Conservation (phyloP, 2,888 invertebrate genomes). For the Rhopalosiphum nymphaeae region DNA sequence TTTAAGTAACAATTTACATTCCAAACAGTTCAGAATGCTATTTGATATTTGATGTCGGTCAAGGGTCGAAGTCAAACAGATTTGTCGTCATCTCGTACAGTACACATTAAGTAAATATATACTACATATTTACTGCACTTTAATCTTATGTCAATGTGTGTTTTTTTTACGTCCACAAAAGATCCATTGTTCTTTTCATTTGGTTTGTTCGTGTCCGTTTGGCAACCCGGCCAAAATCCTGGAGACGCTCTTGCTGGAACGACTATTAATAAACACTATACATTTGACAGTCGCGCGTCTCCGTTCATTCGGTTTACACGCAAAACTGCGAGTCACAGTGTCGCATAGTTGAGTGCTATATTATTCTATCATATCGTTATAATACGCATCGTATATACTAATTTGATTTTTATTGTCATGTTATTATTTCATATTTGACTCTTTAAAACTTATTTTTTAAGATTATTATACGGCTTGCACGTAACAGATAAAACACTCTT, state of each 20-base stretch:
- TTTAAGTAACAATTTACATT: not conserved
- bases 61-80: slow-evolving; percentile 36
- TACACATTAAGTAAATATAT: not conserved
- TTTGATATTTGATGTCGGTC: slow-evolving; percentile 12
- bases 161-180: slow-evolving; percentile 17
- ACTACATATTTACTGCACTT: not conserved
- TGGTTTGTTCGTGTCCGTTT: slow-evolving; percentile 38
- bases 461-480: not conserved
- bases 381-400: not conserved
- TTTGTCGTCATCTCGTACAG: not conserved
- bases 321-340: slow-evolving; percentile 18
- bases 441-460: not conserved
- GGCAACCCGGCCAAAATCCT: slow-evolving; percentile 62
- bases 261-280: slow-evolving; percentile 57
- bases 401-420: not conserved
- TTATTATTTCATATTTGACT: not conserved
- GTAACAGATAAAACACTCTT: not conserved
- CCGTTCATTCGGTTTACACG: not conserved
- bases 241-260: slow-evolving; percentile 50
- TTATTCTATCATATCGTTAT: not conserved
- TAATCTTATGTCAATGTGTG: not conserved
- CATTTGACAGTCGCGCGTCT: slow-evolving; percentile 15
- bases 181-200: slow-evolving; percentile 38
- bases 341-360: slow-evolving; percentile 3
- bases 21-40: not conserved